Percentiles rank a stretch among this genome's conserved stretches.
Evolutionary conservation across 2,797 vertebrate genomes (phyloP).

Genomic region (Micrastur ruficollis): DNA sequence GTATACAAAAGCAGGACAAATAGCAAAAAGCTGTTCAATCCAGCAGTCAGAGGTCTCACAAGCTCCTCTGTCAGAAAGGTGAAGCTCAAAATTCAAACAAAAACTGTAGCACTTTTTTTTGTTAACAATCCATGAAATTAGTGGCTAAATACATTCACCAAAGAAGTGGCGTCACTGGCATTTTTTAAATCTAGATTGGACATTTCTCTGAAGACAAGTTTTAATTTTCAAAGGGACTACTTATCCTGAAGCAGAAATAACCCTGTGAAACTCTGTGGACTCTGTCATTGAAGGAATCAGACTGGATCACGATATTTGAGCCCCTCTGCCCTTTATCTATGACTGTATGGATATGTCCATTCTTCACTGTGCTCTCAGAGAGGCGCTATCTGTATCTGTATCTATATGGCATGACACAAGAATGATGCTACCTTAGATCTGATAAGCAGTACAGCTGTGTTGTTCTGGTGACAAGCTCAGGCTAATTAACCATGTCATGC

Average conservation of each 20-base stretch:
- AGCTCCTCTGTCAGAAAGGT: background rate
- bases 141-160: background rate
- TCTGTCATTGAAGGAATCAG: background rate
- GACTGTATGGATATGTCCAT: background rate
- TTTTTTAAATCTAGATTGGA: background rate
- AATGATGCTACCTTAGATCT: background rate
- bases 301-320: background rate
- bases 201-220: background rate
- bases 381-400: background rate
- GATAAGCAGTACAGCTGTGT: background rate
- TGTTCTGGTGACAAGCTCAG: background rate
- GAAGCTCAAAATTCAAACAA: background rate
- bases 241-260: background rate
- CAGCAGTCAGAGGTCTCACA: background rate
- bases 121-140: background rate
- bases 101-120: background rate
- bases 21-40: background rate
- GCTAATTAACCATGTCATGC: background rate
- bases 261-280: background rate
- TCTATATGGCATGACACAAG: background rate
- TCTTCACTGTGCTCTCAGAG: background rate
- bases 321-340: background rate
- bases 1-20: constrained; percentile 8
- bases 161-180: background rate
- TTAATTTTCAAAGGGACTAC: background rate